phyloP scores from a whole-genome alignment of 2,888 invertebrate species.

The Drosophila macrospina region DNA sequence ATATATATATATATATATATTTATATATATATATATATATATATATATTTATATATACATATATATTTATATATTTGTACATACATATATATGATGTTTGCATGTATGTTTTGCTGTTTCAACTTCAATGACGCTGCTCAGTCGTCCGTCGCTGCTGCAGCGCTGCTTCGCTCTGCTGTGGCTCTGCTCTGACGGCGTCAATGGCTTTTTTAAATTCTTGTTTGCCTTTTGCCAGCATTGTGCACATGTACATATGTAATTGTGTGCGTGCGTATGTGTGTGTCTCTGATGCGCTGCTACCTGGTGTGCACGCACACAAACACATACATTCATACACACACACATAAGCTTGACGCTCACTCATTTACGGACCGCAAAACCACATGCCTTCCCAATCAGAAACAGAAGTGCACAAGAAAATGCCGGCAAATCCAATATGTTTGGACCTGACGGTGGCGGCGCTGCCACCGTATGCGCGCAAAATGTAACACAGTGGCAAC shows the following conservation, averaged over 20 bases:
- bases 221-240: constrained; percentile 52
- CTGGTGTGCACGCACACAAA: constrained; percentile 37
- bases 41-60: constrained; percentile 7
- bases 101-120: constrained; percentile 29
- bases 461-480: constrained; percentile 56
- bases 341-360: constrained; percentile 16
- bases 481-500: constrained; percentile 65
- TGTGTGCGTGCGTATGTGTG: constrained; percentile 12
- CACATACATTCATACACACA: constrained; percentile 32
- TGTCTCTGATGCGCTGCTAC: constrained; percentile 43
- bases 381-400: constrained; percentile 65
- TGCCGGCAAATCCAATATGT: constrained; percentile 65
- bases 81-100: constrained; percentile 10
- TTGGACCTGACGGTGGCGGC: constrained; percentile 37
- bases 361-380: constrained; percentile 35
- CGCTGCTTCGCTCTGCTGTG: constrained; percentile 15
- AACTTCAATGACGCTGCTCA: constrained; percentile 20
- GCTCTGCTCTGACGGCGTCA: constrained; percentile 42
- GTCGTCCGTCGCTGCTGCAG: constrained; percentile 41
- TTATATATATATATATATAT: background rate
- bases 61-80: too few relatives aligned
- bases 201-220: constrained; percentile 55
- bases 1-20: too few relatives aligned
- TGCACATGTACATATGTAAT: too few relatives aligned
- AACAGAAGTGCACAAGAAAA: constrained; percentile 54